A percentile compares a stretch with the other conserved stretches of the same genome.
phyloP scores from a whole-genome alignment of 2,113 vertebrate genomes.

The Petrocephalus microphthalmus region DNA sequence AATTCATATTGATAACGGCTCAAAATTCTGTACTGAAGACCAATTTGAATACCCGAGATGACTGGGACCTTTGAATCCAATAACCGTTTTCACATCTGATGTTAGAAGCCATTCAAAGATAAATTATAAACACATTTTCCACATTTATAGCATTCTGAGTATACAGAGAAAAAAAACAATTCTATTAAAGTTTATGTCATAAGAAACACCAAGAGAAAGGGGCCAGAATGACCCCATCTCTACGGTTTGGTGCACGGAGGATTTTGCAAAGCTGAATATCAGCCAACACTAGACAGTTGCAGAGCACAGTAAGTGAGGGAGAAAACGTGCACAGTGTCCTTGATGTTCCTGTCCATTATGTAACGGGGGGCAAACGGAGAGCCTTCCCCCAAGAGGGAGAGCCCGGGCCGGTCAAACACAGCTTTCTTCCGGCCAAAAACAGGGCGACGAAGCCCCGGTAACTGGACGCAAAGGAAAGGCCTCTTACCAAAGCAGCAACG shows the following conservation, averaged over 20 bases:
- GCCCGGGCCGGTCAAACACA: background rate
- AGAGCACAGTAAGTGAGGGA: background rate
- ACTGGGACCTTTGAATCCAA: no score
- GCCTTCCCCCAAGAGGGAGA: no score
- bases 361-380: background rate
- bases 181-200: background rate
- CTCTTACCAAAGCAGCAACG: background rate
- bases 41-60: no score
- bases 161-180: background rate
- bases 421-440: background rate
- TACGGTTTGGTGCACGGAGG: no score
- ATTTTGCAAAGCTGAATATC: background rate
- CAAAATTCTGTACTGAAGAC: no score
- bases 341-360: background rate
- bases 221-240: no score
- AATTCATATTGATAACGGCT: no score
- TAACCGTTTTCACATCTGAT: no score
- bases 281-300: background rate
- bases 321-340: background rate
- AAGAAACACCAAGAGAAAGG: no score
- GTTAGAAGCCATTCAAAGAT: no score
- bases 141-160: background rate
- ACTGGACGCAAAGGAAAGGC: background rate
- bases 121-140: no score
- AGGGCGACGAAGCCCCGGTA: background rate